Conservation (phyloP, 2,888 invertebrate species). For the Leptinotarsa peninsularis region DNA sequence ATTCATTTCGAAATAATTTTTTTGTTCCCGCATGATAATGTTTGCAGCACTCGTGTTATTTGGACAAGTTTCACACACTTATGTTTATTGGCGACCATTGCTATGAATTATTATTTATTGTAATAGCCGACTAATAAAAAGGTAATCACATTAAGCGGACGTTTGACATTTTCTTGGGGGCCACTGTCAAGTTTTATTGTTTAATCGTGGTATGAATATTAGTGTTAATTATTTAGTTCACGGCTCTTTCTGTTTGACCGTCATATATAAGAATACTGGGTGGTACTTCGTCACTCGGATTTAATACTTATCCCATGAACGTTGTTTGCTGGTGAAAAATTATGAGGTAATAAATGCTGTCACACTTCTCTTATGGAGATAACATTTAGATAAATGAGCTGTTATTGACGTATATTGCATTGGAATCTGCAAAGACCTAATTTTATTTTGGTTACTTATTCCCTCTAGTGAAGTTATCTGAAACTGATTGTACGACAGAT, state of each 20-base stretch:
- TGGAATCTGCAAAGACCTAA: too few relatives aligned
- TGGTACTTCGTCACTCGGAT: background rate
- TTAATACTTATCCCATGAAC: background rate
- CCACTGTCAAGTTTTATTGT: conserved; percentile 43
- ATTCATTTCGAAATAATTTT: too few relatives aligned
- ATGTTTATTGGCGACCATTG: background rate
- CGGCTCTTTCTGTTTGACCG: conserved; percentile 31
- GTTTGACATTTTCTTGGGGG: conserved; percentile 33
- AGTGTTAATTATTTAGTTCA: conserved; percentile 41
- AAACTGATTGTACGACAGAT: too few relatives aligned
- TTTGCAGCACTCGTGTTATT: background rate
- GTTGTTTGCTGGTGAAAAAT: background rate
- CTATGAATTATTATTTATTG: conserved; percentile 11
- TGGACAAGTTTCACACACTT: background rate
- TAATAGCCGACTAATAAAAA: conserved; percentile 21
- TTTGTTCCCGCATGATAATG: background rate
- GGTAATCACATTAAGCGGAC: conserved; percentile 26
- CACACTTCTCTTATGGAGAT: too few relatives aligned
- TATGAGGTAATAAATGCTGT: too few relatives aligned
- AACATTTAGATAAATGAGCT: too few relatives aligned
- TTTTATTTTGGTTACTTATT: too few relatives aligned
- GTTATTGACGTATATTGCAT: too few relatives aligned
- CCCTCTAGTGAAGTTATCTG: too few relatives aligned
- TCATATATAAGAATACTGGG: conserved; percentile 17
- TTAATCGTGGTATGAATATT: conserved; percentile 39